Conservation (phyloP, 2,797 vertebrate species). For the Ambastaia sidthimunki region DNA sequence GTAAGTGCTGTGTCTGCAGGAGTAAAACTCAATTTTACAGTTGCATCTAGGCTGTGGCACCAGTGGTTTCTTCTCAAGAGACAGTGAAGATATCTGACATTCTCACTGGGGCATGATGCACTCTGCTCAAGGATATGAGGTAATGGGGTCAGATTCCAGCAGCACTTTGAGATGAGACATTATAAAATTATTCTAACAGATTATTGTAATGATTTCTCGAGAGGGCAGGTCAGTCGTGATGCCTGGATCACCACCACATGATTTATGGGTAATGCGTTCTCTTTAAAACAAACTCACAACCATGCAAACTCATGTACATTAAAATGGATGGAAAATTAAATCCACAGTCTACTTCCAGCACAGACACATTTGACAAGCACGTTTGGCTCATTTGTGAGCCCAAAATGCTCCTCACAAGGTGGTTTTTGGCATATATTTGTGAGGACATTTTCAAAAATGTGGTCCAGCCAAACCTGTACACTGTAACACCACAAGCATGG, state of each 20-base stretch:
- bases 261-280: conserved; percentile 1
- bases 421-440: too few relatives aligned
- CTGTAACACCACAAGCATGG: neutral
- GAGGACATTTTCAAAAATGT: too few relatives aligned
- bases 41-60: neutral
- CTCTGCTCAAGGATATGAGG: conserved; percentile 21
- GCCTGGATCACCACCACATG: neutral
- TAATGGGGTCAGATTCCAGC: conserved; percentile 22
- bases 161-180: conserved; percentile 2
- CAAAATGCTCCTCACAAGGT: too few relatives aligned
- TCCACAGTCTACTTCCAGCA: neutral
- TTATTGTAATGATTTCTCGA: neutral
- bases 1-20: neutral
- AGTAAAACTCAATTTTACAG: neutral
- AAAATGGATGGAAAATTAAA: too few relatives aligned
- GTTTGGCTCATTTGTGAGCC: too few relatives aligned
- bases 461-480: too few relatives aligned
- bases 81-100: conserved; percentile 29
- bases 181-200: conserved; percentile 6
- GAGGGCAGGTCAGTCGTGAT: neutral
- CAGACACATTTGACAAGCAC: neutral
- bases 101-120: conserved; percentile 1
- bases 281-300: neutral
- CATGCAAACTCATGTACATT: neutral
- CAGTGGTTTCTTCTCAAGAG: neutral